Evolutionary conservation across 2,113 vertebrate genomes (phyloP).

Genomic region (Salvelinus sp.): DNA sequence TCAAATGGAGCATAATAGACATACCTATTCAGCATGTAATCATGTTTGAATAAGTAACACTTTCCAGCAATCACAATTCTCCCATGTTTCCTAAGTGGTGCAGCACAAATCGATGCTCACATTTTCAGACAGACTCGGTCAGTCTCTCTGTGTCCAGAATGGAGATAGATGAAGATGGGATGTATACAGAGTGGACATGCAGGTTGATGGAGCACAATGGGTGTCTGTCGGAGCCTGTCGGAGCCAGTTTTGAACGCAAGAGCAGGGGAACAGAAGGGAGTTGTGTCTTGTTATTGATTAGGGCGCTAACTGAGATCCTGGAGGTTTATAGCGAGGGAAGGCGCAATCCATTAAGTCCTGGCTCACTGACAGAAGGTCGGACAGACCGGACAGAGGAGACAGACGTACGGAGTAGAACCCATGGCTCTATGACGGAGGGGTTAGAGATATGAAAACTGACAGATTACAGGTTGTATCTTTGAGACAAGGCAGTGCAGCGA

Average conservation of each 20-base stretch:
- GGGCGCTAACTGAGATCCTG: background rate
- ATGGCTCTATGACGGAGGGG: background rate
- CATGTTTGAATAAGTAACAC: constrained; percentile 41
- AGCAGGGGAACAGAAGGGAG: background rate
- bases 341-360: background rate
- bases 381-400: no score
- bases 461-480: no score
- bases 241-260: no score
- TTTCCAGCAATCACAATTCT: constrained; percentile 51
- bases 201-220: background rate
- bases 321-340: background rate
- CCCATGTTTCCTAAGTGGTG: background rate
- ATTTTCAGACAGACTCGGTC: constrained; percentile 26
- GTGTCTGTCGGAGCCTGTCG: background rate
- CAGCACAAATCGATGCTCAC: constrained; percentile 30
- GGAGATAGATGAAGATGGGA: constrained; percentile 23
- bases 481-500: no score
- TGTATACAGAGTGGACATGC: constrained; percentile 11
- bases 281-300: constrained; percentile 49
- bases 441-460: no score
- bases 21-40: constrained; percentile 40
- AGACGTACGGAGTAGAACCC: no score
- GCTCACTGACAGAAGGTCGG: background rate
- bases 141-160: constrained; percentile 5
- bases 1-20: constrained; percentile 31